These are phyloP conservation scores for Pycnonotus jocosus DNA, from an alignment of 2,113 vertebrate species.

Conservation along the genomic window DNA sequence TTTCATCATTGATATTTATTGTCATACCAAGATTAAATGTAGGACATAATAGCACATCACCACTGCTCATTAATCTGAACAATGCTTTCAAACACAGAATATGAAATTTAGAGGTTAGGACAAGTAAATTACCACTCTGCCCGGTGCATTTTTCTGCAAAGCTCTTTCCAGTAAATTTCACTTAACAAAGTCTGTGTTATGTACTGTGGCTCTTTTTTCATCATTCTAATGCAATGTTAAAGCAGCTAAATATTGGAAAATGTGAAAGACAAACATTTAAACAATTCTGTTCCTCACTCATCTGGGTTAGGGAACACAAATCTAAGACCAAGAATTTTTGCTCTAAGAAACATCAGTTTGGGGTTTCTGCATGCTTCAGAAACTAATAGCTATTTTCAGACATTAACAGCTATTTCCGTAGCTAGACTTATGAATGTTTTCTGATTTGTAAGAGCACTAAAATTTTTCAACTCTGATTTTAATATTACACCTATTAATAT, in stretches of 20 bases:
- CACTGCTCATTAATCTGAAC: not conserved
- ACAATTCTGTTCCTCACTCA: not conserved
- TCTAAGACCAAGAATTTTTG: not conserved
- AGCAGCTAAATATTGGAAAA: not conserved
- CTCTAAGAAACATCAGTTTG: not conserved
- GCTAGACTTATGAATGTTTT: not conserved
- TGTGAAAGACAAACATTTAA: not conserved
- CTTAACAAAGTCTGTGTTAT: not conserved
- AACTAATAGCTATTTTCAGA: not conserved
- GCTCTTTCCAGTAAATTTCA: not conserved
- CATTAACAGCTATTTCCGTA: not conserved
- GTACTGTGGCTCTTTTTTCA: not conserved
- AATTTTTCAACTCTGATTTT: not conserved
- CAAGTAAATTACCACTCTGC: not conserved
- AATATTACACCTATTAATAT: not conserved
- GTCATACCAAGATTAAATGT: not conserved
- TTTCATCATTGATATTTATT: not conserved
- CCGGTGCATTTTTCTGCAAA: not conserved
- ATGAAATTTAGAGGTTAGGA: not conserved
- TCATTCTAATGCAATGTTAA: not conserved
- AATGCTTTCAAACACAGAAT: not conserved
- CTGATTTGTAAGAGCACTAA: not conserved
- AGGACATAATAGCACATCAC: not conserved
- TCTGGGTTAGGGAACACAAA: not conserved
- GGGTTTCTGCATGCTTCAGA: not conserved